Percentiles rank a stretch among this genome's conserved stretches.
Conservation (phyloP, 2,797 vertebrate species). For the Eremophila alpestris region DNA sequence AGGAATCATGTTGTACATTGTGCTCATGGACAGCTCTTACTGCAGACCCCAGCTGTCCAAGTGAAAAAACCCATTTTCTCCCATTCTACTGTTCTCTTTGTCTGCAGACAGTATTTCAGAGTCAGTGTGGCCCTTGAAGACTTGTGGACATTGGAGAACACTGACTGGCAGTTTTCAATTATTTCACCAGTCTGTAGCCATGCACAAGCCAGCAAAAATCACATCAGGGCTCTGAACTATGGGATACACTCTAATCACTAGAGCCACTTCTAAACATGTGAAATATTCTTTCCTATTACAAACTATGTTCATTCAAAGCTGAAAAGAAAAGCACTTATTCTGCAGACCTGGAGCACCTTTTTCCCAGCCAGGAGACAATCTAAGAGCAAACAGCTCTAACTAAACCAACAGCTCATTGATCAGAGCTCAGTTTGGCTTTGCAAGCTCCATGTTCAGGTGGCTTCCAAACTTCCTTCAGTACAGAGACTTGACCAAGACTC, state of each 20-base stretch:
- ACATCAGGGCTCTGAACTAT: background rate
- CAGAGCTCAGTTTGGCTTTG: background rate
- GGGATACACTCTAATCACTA: background rate
- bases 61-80: background rate
- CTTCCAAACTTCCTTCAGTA: background rate
- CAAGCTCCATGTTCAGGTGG: background rate
- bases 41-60: background rate
- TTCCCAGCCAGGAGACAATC: background rate
- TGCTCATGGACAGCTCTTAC: background rate
- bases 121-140: background rate
- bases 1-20: background rate
- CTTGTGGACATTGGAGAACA: background rate
- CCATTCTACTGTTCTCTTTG: background rate
- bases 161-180: background rate
- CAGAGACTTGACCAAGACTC: background rate
- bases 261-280: background rate
- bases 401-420: background rate
- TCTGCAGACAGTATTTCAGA: background rate
- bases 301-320: background rate
- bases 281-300: background rate
- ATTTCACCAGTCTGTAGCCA: background rate
- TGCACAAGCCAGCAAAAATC: background rate
- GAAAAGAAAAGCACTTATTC: background rate
- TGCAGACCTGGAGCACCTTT: background rate
- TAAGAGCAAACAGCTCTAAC: background rate